Conservation (phyloP, 2,888 invertebrate species). For the Acanthopleura granulata region DNA sequence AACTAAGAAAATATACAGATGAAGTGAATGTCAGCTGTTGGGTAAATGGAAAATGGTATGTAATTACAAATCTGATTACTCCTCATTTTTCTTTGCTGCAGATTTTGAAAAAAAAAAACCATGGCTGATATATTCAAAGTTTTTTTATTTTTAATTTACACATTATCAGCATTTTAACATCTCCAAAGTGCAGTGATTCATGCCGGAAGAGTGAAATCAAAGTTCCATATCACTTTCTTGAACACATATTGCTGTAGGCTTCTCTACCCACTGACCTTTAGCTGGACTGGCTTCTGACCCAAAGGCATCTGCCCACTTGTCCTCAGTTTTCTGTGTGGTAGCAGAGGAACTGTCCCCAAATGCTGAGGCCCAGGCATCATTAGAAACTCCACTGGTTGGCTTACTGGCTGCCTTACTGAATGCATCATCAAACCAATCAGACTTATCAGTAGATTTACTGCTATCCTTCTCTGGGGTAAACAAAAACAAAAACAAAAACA, state of each 20-base stretch:
- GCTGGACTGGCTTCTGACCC: constrained; percentile 24
- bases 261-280: neutral
- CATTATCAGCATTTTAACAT: too few species aligned
- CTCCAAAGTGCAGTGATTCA: too few species aligned
- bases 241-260: neutral
- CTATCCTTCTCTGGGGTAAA: constrained; percentile 36
- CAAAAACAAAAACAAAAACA: neutral
- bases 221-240: too few species aligned
- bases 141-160: too few species aligned
- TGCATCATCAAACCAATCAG: constrained; percentile 34
- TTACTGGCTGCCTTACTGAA: constrained; percentile 14
- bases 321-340: neutral
- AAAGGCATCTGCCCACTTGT: constrained; percentile 35
- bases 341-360: neutral
- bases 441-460: constrained; percentile 8
- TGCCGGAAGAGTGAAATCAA: too few species aligned
- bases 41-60: too few species aligned
- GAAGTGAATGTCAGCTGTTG: too few species aligned
- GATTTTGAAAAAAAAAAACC: too few species aligned
- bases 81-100: too few species aligned
- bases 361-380: constrained; percentile 34
- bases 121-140: too few species aligned
- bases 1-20: too few species aligned
- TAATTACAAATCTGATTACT: too few species aligned
- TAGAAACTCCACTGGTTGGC: constrained; percentile 9